Base-by-base conservation (phyloP, 1,140 invertebrate species). In the Drosophila nigrodunni region DNA sequence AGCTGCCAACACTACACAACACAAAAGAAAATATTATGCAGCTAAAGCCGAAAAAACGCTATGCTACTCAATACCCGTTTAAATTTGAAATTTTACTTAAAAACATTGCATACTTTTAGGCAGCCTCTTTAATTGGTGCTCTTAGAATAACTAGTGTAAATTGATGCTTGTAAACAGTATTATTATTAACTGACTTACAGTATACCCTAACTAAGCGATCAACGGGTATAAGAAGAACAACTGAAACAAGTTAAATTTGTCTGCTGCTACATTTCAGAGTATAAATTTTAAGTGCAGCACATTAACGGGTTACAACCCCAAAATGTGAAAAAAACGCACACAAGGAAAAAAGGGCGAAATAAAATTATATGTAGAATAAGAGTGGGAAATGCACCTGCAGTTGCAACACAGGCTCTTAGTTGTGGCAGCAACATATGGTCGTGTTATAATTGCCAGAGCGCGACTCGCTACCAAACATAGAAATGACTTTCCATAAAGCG, bases 201-300 rank as follows among this genome's bases (percentile, higher is more conserved):
- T 5, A 30, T 30, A 30, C 25, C 25, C 25, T 30, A 5, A 30
- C 25, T 30, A 30, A 4, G 6, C 25, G 6, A 5, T 30, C 6
- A 30, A 30, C 25, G 2, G 25, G 25, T 30, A 5, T 30, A 30
- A 30, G 4, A 30, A 30, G 44, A 77, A 46, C 30, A 54, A 60
- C 43, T 41, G 15, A 10, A 60, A 54, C 54, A 64, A 74, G 62
- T 87, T 88, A 88, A 87, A 88, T 79, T 82, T 87, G 83, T 88
- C 83, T 88, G 80, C 79, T 64, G 41, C 62, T 69, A 66, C 70
- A 67, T 69, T 85, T 71, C 80, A 67, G 68, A 62, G 55, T 71
- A 83, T 89, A 89, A 83, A 89, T 88, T 88, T 88, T 88, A 89
- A 89, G 83, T 89, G 85, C 83, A 83, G 60, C 60, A 83, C 83